A percentile compares a stretch with the other conserved stretches of the same genome.
Evolutionary conservation across 1,140 invertebrate genomes (phyloP).

Genomic region (Brachionus koreanus): DNA sequence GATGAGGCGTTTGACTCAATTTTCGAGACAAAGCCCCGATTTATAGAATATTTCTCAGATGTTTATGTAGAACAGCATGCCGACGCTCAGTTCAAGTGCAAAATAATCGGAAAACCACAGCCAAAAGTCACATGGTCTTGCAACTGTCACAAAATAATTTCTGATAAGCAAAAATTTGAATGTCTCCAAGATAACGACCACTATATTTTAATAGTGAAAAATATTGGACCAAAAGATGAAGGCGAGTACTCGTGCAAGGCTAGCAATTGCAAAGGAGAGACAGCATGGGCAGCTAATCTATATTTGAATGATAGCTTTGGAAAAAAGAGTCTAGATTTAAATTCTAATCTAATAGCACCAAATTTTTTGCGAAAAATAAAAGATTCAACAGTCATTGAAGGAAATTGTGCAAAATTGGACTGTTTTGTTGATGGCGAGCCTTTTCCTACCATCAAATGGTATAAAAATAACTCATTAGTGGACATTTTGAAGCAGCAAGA

Average conservation of each 20-base stretch:
- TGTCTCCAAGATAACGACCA: neutral
- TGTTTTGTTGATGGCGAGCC: conserved; percentile 28
- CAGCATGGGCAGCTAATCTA: conserved; percentile 16
- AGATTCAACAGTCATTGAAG: conserved; percentile 20
- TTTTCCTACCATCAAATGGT: conserved; percentile 27
- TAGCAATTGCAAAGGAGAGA: conserved; percentile 25
- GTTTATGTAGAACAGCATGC: conserved; percentile 1
- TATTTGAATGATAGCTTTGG: conserved; percentile 20
- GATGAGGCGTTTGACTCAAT: neutral
- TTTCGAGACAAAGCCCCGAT: conserved; percentile 35
- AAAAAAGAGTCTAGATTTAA: neutral
- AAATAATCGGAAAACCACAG: conserved; percentile 29
- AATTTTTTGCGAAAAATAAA: conserved; percentile 32
- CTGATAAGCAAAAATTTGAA: conserved; percentile 14
- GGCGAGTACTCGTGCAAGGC: conserved; percentile 41
- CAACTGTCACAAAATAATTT: conserved; percentile 1
- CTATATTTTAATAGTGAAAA: neutral
- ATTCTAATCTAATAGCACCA: neutral
- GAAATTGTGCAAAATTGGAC: conserved; percentile 18
- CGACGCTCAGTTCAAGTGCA: conserved; percentile 21
- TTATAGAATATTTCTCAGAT: conserved; percentile 41
- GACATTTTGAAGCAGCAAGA: neutral
- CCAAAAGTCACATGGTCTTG: conserved; percentile 11
- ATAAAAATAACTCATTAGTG: neutral
- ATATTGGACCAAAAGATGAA: conserved; percentile 9